phyloP scores from a whole-genome alignment of 1,140 invertebrate species.

The Megalopta genalis region DNA sequence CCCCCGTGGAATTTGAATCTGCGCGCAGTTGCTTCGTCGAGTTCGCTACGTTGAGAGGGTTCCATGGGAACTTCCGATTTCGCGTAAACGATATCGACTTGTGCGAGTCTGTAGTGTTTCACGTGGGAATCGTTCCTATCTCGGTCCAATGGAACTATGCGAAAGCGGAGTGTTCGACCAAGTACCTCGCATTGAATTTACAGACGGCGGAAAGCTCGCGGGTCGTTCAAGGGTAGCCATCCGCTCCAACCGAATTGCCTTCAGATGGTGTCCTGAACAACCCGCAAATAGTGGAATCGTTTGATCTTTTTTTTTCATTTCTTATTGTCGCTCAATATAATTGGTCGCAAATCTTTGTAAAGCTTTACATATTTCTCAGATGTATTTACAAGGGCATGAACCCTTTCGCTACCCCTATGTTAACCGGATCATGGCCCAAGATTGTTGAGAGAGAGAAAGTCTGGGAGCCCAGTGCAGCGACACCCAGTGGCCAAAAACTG shows the following conservation, averaged over 20 bases:
- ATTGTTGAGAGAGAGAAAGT: too few species aligned
- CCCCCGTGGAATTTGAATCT: slow-evolving; percentile 8
- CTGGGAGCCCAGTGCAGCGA: too few species aligned
- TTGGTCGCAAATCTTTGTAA: neutral
- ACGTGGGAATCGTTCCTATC: slow-evolving; percentile 35
- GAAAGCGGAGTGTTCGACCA: slow-evolving; percentile 7
- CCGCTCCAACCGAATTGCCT: neutral
- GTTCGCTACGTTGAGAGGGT: neutral
- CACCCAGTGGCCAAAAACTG: neutral
- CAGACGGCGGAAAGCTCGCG: too few species aligned
- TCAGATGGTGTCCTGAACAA: neutral
- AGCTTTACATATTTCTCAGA: neutral
- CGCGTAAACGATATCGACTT: neutral
- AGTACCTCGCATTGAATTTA: slow-evolving; percentile 26
- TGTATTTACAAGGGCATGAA: neutral
- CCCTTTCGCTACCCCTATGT: too few species aligned
- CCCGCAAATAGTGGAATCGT: neutral
- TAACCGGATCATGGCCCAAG: too few species aligned
- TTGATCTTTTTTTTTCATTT: neutral
- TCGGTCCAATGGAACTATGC: slow-evolving; percentile 14
- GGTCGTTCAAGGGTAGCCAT: too few species aligned
- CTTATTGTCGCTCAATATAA: neutral
- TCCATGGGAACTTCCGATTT: neutral
- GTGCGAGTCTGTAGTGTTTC: neutral
- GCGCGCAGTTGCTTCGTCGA: slow-evolving; percentile 10